phyloP scores from a whole-genome alignment of 2,797 vertebrate genomes.

The Melanotaenia boesemani region DNA sequence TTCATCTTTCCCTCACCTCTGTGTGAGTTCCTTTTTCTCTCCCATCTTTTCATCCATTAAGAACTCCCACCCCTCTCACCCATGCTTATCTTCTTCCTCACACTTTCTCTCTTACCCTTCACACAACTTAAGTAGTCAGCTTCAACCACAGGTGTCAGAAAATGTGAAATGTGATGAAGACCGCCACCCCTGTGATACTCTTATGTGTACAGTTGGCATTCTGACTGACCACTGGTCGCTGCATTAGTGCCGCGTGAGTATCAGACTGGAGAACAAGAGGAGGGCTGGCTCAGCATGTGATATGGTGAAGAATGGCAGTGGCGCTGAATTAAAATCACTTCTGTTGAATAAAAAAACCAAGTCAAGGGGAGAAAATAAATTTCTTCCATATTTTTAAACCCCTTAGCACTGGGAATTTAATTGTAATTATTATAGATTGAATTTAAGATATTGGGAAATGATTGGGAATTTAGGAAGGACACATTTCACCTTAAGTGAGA shows the following conservation, averaged over 20 bases:
- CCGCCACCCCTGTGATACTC: background rate
- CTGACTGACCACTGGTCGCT: constrained; percentile 45
- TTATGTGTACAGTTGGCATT: constrained; percentile 7
- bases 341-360: background rate
- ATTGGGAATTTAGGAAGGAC: constrained; percentile 4
- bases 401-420: background rate
- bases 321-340: constrained; percentile 16
- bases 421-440: background rate
- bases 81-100: constrained; percentile 20
- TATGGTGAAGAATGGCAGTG: constrained; percentile 22
- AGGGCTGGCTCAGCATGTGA: constrained; percentile 47
- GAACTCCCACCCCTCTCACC: background rate
- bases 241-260: constrained; percentile 63
- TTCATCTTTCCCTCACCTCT: background rate
- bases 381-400: background rate
- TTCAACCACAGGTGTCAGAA: constrained; percentile 49
- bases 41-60: background rate
- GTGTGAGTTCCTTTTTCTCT: constrained; percentile 21
- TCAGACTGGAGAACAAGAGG: background rate
- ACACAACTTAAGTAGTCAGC: constrained; percentile 3
- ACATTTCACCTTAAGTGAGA: constrained; percentile 20
- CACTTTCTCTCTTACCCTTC: constrained; percentile 21
- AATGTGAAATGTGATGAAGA: constrained; percentile 49
- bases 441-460: background rate
- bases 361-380: background rate